A percentile compares a stretch with the other conserved stretches of the same genome.
Conservation (phyloP, 2,797 vertebrate genomes). For the Meriones psammophilus region DNA sequence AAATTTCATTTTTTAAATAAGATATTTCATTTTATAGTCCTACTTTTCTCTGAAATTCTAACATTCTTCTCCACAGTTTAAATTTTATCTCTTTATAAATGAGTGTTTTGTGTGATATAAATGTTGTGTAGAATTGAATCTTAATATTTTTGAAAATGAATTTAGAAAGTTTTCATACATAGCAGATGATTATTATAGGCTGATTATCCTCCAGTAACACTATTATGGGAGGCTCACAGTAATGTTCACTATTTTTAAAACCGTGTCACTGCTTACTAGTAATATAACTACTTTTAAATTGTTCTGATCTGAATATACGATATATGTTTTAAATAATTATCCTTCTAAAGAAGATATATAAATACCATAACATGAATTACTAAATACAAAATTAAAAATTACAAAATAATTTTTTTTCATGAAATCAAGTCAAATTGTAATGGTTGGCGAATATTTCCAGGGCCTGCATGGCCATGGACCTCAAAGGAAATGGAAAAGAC, state of each 20-base stretch:
- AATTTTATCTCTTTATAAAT: background rate
- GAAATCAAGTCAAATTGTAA: conserved; percentile 7
- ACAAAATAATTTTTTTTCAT: background rate
- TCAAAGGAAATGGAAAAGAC: background rate
- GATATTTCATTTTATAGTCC: background rate
- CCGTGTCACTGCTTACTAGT: background rate
- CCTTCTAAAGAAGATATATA: background rate
- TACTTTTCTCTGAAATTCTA: background rate
- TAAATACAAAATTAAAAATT: background rate
- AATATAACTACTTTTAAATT: background rate
- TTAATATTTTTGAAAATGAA: background rate
- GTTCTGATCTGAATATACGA: background rate
- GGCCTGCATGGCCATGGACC: background rate
- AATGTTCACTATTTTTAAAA: background rate
- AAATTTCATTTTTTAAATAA: background rate
- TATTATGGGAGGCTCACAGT: background rate
- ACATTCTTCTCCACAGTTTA: background rate
- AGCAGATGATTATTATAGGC: background rate
- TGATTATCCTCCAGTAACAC: background rate
- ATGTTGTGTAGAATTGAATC: background rate
- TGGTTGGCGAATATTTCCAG: background rate
- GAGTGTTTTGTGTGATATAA: background rate
- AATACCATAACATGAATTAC: conserved; percentile 9
- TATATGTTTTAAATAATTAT: background rate
- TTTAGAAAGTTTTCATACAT: background rate